Conservation (phyloP, 2,797 vertebrate genomes). For the Sebastes nivosus region DNA sequence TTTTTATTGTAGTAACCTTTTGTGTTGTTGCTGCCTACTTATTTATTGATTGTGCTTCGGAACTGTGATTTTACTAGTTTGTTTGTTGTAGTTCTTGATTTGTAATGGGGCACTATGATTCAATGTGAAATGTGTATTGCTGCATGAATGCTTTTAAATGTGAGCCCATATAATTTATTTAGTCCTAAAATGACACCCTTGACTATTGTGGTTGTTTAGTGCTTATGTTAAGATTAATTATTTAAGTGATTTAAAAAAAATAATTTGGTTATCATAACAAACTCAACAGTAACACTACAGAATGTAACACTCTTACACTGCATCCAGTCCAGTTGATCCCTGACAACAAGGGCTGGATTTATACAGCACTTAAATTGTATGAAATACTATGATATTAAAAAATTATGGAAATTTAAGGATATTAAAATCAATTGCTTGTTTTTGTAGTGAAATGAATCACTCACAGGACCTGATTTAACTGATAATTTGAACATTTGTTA, state of each 20-base stretch:
- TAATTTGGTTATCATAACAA: conserved; percentile 32
- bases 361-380: conserved; percentile 30
- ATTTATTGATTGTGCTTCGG: conserved; percentile 69
- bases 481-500: conserved; percentile 52
- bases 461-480: conserved; percentile 32
- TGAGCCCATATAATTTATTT: conserved; percentile 74
- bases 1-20: conserved; percentile 90
- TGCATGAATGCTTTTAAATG: conserved; percentile 82
- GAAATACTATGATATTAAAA: neutral
- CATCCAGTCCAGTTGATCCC: conserved; percentile 6
- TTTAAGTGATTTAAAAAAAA: conserved; percentile 45
- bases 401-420: conserved; percentile 10
- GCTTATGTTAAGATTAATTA: conserved; percentile 61
- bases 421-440: conserved; percentile 37
- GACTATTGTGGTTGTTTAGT: conserved; percentile 72
- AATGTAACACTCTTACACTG: conserved; percentile 43
- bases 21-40: conserved; percentile 84
- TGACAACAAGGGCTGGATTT: conserved; percentile 22
- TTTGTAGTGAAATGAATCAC: conserved; percentile 40
- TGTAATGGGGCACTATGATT: conserved; percentile 95
- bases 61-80: conserved; percentile 89
- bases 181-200: conserved; percentile 62
- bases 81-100: conserved; percentile 92
- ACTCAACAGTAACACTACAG: conserved; percentile 46
- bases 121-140: conserved; percentile 87